Conservation (phyloP, 2,113 vertebrate species). For the Calyptommatus sinebrachiatus region DNA sequence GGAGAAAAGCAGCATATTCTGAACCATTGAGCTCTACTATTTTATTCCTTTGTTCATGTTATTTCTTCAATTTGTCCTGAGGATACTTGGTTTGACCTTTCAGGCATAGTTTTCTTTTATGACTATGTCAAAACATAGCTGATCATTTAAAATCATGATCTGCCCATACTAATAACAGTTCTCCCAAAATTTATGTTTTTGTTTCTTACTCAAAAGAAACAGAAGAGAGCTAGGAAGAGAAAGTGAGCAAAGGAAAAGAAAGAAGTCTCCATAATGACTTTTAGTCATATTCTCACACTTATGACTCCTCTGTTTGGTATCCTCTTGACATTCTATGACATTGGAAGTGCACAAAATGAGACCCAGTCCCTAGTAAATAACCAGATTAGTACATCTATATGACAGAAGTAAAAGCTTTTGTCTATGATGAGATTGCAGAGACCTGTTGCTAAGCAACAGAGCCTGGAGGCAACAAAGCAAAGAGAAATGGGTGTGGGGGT, state of each 20-base stretch:
- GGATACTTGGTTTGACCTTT: background rate
- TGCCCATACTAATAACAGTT: background rate
- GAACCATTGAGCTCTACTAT: no score
- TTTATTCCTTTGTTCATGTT: background rate
- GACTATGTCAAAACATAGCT: background rate
- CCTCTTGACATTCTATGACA: conserved; percentile 13
- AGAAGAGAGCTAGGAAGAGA: no score
- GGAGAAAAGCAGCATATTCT: no score
- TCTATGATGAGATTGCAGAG: conserved; percentile 69
- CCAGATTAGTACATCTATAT: conserved; percentile 69
- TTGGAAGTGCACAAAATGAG: conserved; percentile 29
- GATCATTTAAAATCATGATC: background rate
- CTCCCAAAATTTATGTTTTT: background rate
- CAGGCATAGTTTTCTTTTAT: background rate
- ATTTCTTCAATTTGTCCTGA: background rate
- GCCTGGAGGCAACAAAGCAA: conserved; percentile 66
- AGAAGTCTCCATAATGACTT: background rate
- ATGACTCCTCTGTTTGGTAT: background rate
- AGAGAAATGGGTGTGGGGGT: conserved; percentile 36
- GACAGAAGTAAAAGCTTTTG: conserved; percentile 73
- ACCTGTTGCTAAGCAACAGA: conserved; percentile 78
- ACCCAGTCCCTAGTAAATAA: conserved; percentile 62
- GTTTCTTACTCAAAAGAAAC: background rate
- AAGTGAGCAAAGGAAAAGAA: background rate
- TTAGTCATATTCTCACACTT: background rate